These are phyloP conservation scores for Plutella xylostella DNA, from an alignment of 2,888 invertebrate genomes.

Conservation along the genomic window DNA sequence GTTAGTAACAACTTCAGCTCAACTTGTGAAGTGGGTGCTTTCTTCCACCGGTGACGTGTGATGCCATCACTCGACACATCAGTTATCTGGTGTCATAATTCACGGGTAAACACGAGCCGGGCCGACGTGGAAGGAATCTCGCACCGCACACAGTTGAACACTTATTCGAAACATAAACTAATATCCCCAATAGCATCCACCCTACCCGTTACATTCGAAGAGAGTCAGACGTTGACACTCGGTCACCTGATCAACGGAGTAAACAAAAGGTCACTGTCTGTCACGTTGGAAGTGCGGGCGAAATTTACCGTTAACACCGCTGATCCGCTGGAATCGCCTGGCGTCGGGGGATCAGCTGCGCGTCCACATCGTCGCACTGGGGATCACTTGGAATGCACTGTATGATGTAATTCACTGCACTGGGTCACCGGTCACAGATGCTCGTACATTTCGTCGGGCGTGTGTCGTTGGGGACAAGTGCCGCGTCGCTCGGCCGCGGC, in stretches of 20 bases:
- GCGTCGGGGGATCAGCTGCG: slow-evolving; percentile 41
- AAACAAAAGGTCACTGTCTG: slow-evolving; percentile 51
- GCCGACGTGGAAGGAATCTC: slow-evolving; percentile 47
- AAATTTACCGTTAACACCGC: slow-evolving; percentile 66
- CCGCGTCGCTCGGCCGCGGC: slow-evolving; percentile 35
- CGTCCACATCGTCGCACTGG: no score
- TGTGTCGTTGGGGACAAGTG: slow-evolving; percentile 34
- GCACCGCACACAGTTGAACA: slow-evolving; percentile 29
- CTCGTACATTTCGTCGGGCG: slow-evolving; percentile 50
- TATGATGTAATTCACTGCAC: slow-evolving; percentile 43
- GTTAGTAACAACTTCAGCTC: slow-evolving; percentile 25
- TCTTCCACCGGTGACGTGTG: slow-evolving; percentile 18
- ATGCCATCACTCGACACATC: slow-evolving; percentile 11
- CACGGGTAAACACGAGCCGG: slow-evolving; percentile 54
- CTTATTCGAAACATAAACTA: slow-evolving; percentile 24
- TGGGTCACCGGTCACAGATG: slow-evolving; percentile 48
- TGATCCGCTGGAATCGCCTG: slow-evolving; percentile 33
- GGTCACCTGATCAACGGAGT: slow-evolving; percentile 53
- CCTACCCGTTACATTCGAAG: slow-evolving; percentile 19
- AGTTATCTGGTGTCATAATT: slow-evolving; percentile 51
- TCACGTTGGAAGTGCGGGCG: slow-evolving; percentile 29
- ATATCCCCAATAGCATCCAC: slow-evolving; percentile 9
- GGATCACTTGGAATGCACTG: slow-evolving; percentile 16
- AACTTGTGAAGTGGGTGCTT: slow-evolving; percentile 30
- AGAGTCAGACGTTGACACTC: slow-evolving; percentile 14